phyloP scores from a whole-genome alignment of 2,888 invertebrate species.

The Hesperia comma region DNA sequence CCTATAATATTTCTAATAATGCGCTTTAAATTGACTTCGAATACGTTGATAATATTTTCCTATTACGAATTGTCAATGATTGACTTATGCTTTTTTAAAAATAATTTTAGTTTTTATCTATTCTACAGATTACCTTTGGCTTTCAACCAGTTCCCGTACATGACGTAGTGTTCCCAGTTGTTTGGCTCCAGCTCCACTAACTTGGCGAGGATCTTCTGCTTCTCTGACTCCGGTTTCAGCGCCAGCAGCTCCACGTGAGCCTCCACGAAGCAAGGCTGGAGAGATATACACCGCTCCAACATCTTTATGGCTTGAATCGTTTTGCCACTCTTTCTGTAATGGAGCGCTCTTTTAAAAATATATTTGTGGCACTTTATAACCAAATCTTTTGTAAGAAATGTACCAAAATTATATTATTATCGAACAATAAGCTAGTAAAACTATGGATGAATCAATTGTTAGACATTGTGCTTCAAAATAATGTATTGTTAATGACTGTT shows the following conservation, averaged over 20 bases:
- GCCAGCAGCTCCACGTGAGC: conserved; percentile 88
- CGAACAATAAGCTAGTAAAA: no score
- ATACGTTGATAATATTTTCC: no score
- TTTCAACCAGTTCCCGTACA: conserved; percentile 89
- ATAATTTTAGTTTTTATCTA: background rate
- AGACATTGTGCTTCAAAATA: no score
- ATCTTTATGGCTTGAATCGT: conserved; percentile 86
- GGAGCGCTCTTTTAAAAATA: background rate
- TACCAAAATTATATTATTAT: no score
- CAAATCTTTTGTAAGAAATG: no score
- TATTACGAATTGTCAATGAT: no score
- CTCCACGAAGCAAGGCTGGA: conserved; percentile 88
- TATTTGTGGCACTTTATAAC: background rate
- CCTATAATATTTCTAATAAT: no score
- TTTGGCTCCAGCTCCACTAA: conserved; percentile 86
- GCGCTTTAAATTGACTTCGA: no score
- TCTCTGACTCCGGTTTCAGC: conserved; percentile 82
- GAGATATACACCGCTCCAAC: conserved; percentile 86
- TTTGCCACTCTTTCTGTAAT: conserved; percentile 86
- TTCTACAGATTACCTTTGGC: conserved; percentile 80
- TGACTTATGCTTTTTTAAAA: no score
- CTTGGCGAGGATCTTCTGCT: conserved; percentile 83
- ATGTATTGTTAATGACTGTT: no score
- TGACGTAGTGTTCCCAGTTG: conserved; percentile 88
- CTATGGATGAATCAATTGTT: no score